phyloP scores from a whole-genome alignment of 1,140 invertebrate species.

The Dendrolimus kikuchii region DNA sequence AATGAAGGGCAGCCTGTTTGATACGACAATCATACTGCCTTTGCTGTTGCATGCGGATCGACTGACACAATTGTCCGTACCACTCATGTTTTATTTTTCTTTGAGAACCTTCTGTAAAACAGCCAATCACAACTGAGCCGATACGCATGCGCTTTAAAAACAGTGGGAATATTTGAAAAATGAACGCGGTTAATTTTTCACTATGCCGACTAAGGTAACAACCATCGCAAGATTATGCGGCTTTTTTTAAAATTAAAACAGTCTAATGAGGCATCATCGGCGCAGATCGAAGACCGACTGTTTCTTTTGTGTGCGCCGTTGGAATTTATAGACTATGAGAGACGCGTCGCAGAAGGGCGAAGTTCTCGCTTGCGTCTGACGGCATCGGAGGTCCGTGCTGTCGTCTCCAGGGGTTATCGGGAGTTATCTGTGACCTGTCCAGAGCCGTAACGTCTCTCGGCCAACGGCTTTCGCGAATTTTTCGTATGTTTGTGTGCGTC shows the following conservation, averaged over 20 bases:
- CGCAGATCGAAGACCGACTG: slow-evolving; percentile 58
- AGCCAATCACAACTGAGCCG: slow-evolving; percentile 50
- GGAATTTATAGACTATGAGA: slow-evolving; percentile 60
- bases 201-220: slow-evolving; percentile 31
- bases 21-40: slow-evolving; percentile 90
- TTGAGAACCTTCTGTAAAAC: slow-evolving; percentile 31
- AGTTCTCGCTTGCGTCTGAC: slow-evolving; percentile 41
- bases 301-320: slow-evolving; percentile 46
- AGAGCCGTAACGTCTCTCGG: slow-evolving; percentile 36
- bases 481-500: slow-evolving; percentile 17
- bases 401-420: slow-evolving; percentile 51
- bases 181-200: slow-evolving; percentile 21
- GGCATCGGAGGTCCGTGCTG: slow-evolving; percentile 41
- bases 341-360: slow-evolving; percentile 52
- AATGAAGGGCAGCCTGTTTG: slow-evolving; percentile 91
- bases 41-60: slow-evolving; percentile 67
- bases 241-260: slow-evolving; percentile 8
- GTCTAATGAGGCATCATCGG: slow-evolving; percentile 52
- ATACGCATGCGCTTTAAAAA: slow-evolving; percentile 49
- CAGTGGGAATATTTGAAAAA: slow-evolving; percentile 48
- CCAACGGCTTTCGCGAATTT: slow-evolving; percentile 29
- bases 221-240: slow-evolving; percentile 17
- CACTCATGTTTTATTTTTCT: slow-evolving; percentile 51
- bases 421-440: slow-evolving; percentile 21
- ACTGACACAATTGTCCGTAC: slow-evolving; percentile 49